A percentile compares a stretch with the other conserved stretches of the same genome.
Conservation (phyloP, 2,113 vertebrate species). For the Larimichthys polyactis region DNA sequence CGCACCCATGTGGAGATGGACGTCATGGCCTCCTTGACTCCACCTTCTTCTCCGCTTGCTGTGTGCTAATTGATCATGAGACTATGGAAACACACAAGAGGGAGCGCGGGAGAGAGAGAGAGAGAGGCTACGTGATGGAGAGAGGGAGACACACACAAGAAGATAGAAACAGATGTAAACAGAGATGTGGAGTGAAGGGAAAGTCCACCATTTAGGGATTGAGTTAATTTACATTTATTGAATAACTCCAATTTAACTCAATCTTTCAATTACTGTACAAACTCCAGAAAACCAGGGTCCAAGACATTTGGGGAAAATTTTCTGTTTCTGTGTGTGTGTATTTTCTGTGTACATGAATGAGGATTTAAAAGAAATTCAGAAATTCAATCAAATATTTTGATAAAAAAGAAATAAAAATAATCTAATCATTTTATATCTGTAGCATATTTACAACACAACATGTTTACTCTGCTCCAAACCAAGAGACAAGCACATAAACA, state of each 20-base stretch:
- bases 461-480: neutral
- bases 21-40: slow-evolving; percentile 36
- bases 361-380: neutral
- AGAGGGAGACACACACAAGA: neutral
- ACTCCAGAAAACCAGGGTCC: neutral
- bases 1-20: slow-evolving; percentile 29
- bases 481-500: slow-evolving; percentile 9
- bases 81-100: slow-evolving; percentile 53
- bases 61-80: slow-evolving; percentile 60
- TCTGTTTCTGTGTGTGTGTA: neutral
- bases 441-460: neutral
- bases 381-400: neutral
- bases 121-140: neutral
- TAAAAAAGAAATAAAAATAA: slow-evolving; percentile 16
- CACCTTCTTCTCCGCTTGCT: slow-evolving; percentile 17
- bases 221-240: slow-evolving; percentile 47
- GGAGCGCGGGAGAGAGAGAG: neutral
- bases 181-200: slow-evolving; percentile 6
- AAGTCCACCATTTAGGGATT: slow-evolving; percentile 22
- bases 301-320: slow-evolving; percentile 1
- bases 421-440: slow-evolving; percentile 1
- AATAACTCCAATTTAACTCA: slow-evolving; percentile 45
- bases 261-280: slow-evolving; percentile 46
- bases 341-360: neutral
- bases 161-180: neutral